Evolutionary conservation across 2,113 vertebrate species (phyloP).

Genomic region (Melanerpes aurifrons): DNA sequence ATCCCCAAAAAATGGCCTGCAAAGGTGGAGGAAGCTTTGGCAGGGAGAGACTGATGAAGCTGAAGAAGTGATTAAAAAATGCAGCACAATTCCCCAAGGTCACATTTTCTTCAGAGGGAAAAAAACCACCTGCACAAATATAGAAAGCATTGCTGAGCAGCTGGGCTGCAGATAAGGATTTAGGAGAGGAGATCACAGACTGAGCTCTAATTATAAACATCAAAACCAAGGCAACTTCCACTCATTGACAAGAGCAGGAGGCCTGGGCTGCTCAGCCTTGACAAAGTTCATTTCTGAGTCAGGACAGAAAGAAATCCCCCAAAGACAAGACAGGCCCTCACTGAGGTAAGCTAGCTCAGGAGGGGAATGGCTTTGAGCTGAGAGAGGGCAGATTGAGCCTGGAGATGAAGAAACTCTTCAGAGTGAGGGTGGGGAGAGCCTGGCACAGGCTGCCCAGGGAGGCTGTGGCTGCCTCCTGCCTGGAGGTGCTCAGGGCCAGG

Average conservation of each 20-base stretch:
- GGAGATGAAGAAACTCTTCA: no score
- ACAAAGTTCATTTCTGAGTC: neutral
- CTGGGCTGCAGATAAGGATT: constrained; percentile 1
- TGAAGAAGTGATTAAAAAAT: constrained; percentile 14
- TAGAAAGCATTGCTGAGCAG: constrained; percentile 30
- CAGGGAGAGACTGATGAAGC: constrained; percentile 2
- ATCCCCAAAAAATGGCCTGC: neutral
- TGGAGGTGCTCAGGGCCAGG: no score
- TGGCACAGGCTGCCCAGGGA: no score
- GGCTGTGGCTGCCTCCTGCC: no score
- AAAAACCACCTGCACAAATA: constrained; percentile 35
- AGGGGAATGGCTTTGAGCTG: no score
- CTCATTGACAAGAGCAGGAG: neutral
- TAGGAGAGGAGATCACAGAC: neutral
- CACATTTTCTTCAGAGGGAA: constrained; percentile 2
- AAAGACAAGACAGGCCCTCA: neutral
- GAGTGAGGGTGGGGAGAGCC: no score
- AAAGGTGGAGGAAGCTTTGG: neutral
- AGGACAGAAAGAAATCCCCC: neutral
- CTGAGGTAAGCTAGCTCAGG: neutral
- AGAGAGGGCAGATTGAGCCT: no score
- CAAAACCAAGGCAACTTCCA: neutral
- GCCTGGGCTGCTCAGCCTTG: neutral
- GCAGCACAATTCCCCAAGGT: neutral
- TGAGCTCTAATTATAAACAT: neutral